Evolutionary conservation across 2,797 vertebrate genomes (phyloP).

Genomic region (Tapera naevia): DNA sequence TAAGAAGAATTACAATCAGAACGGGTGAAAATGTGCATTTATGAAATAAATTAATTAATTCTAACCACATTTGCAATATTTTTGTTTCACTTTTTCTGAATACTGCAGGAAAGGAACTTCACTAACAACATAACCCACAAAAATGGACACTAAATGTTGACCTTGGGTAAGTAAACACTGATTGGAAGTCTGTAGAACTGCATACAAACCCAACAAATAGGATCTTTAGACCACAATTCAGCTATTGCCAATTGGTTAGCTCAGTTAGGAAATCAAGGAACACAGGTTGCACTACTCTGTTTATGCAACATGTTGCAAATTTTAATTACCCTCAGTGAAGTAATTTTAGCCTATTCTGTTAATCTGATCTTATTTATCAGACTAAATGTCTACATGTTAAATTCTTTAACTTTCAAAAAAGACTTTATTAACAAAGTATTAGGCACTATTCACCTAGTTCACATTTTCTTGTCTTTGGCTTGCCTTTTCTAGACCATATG

Average conservation of each 20-base stretch:
- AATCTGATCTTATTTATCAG: not conserved
- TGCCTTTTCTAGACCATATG: not conserved
- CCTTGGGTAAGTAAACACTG: not conserved
- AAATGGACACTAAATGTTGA: not conserved
- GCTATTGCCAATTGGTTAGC: not conserved
- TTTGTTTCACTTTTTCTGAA: not conserved
- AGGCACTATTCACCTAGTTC: not conserved
- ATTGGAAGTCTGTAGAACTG: not conserved
- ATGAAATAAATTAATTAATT: not conserved
- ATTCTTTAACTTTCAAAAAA: not conserved
- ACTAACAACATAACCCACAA: not conserved
- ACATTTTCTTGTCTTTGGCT: accelerated
- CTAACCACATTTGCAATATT: not conserved
- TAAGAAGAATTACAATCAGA: not conserved
- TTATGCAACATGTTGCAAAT: not conserved
- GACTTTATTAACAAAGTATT: not conserved
- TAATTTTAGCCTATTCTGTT: not conserved
- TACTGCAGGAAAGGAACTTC: not conserved
- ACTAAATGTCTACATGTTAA: not conserved
- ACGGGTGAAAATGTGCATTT: not conserved
- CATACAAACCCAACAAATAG: not conserved
- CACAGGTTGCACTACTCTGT: not conserved
- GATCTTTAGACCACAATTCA: not conserved
- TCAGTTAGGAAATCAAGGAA: not conserved
- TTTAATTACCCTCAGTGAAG: not conserved